Conservation (phyloP, 2,113 vertebrate species). For the Microtus ochrogaster region DNA sequence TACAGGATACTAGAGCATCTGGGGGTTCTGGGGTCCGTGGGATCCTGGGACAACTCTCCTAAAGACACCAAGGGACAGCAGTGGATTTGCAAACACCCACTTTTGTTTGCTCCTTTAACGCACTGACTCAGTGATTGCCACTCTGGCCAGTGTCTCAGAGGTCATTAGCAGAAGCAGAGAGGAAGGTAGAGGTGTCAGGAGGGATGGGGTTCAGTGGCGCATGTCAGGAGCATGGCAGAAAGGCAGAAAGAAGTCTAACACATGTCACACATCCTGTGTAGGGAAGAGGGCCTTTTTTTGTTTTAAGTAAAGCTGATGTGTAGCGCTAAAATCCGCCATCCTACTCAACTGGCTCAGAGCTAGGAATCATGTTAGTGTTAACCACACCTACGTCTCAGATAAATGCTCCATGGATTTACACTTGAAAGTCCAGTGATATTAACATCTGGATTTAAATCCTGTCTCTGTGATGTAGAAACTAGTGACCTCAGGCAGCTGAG, state of each 20-base stretch:
- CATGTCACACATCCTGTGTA: background rate
- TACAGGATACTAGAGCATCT: background rate
- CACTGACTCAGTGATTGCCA: background rate
- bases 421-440: background rate
- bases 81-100: background rate
- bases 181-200: background rate
- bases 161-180: background rate
- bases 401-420: accelerated
- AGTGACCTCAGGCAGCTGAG: background rate
- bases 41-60: background rate
- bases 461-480: background rate
- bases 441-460: background rate
- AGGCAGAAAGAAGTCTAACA: background rate
- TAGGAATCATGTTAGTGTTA: background rate
- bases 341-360: background rate
- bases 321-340: background rate
- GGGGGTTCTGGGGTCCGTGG: background rate
- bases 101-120: background rate
- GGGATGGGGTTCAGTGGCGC: too few species aligned
- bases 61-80: background rate
- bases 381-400: background rate
- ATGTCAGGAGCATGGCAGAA: accelerated
- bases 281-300: background rate
- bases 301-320: background rate
- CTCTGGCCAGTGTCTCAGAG: background rate